Evolutionary conservation across 2,113 vertebrate genomes (phyloP).

Genomic region (Willisornis vidua): DNA sequence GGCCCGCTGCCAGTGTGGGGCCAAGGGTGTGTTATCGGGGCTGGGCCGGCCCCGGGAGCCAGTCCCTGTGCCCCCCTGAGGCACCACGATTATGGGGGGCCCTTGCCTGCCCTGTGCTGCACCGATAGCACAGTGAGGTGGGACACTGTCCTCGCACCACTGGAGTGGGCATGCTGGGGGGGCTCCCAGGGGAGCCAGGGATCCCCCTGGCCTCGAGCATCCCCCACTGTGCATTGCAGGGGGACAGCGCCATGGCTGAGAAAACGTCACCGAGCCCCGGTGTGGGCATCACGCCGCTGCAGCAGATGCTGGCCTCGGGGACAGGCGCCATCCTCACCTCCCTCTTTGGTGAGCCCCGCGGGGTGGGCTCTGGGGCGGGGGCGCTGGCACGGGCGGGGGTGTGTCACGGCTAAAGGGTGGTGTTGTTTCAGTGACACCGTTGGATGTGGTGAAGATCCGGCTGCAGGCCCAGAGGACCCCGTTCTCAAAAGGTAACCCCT

Average conservation of each 20-base stretch:
- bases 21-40: slow-evolving; percentile 22
- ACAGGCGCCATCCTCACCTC: slow-evolving; percentile 92
- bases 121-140: background rate
- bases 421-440: slow-evolving; percentile 82
- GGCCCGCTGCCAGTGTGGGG: background rate
- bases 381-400: rapidly evolving
- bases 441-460: slow-evolving; percentile 96
- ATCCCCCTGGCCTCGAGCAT: background rate
- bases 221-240: slow-evolving; percentile 46
- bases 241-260: slow-evolving; percentile 80
- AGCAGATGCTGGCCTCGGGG: slow-evolving; percentile 95
- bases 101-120: background rate
- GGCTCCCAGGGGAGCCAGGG: background rate
- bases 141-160: rapidly evolving
- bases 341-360: slow-evolving; percentile 82
- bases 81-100: background rate
- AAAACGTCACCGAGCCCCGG: slow-evolving; percentile 8
- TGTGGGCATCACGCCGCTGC: slow-evolving; percentile 85
- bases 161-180: background rate
- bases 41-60: background rate
- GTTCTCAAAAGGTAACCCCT: slow-evolving; percentile 75
- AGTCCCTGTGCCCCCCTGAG: background rate
- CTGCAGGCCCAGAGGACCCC: slow-evolving; percentile 91
- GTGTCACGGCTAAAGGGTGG: rapidly evolving
- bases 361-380: rapidly evolving